Conservation (phyloP, 2,888 invertebrate species). For the Amphiduros pacificus region DNA sequence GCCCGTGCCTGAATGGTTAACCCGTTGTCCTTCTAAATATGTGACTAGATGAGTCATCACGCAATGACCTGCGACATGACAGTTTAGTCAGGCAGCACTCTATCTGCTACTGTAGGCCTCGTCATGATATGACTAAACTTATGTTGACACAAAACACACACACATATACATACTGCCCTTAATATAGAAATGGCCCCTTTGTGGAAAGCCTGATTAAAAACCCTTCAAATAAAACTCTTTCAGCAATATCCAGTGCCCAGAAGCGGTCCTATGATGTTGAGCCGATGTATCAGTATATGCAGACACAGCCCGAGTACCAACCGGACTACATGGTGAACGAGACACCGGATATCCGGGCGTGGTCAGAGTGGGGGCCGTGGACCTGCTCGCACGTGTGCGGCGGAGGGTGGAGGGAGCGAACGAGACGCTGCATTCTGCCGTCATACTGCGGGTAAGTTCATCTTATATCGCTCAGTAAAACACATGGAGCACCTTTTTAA, state of each 20-base stretch:
- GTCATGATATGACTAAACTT: background rate
- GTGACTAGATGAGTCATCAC: background rate
- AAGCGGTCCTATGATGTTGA: slow-evolving; percentile 9
- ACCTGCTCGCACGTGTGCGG: slow-evolving; percentile 45
- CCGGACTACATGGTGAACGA: too few species aligned
- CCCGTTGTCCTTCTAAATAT: too few species aligned
- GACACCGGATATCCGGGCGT: slow-evolving; percentile 36
- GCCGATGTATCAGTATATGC: background rate
- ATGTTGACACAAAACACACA: background rate
- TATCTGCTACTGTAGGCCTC: too few species aligned
- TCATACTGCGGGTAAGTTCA: slow-evolving; percentile 31
- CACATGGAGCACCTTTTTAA: too few species aligned
- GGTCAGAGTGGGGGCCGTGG: slow-evolving; percentile 34
- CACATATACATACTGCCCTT: background rate
- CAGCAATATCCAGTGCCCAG: slow-evolving; percentile 15
- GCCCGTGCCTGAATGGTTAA: too few species aligned
- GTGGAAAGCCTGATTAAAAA: background rate
- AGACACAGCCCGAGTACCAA: too few species aligned
- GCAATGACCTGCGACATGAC: too few species aligned
- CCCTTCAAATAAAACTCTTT: background rate
- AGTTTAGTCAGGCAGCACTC: too few species aligned
- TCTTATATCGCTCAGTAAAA: too few species aligned
- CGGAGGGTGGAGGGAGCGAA: slow-evolving; percentile 39
- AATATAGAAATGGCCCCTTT: background rate
- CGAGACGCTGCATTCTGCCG: slow-evolving; percentile 32